Evolutionary conservation across 2,888 invertebrate genomes (phyloP), one percentile per base, ranked within the genome.

Genomic region (Chloroclystis v-ata): DNA sequence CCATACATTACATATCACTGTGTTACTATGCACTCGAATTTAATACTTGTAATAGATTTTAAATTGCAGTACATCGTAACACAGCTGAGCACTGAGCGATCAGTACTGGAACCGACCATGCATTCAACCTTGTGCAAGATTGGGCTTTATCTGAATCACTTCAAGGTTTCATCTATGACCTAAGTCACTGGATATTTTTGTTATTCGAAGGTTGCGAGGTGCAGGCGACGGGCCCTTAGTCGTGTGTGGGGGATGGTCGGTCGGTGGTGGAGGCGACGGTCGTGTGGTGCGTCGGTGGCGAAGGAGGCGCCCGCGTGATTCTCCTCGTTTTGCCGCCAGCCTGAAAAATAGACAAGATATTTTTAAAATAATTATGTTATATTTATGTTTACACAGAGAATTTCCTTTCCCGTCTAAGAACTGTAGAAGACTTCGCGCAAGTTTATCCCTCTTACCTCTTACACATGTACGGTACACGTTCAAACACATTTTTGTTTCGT

Each of bases 1-100:
- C 75, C 81, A 75, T 78, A 72, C 82, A 77, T 75, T 74, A 69
- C 77, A 73, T 75, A 59, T 52, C 65, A 44, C 28, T 42, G 52
- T 40, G 37, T 24, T 39, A 49, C 43, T 49, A 46, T 49, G 13
- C 10, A 38, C 30, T 49, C 14, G 32, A 37, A 39, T 43, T 16
- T 32, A 40, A 29, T n/a, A 35, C 16, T 28, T 54, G 50, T 20
- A 20, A 20, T 20, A 20, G 5, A 20, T 7, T 24, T 37, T 16
- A 11, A 12, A 9, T 32, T 12, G 28, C 37, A 41, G 28, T 45
- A 45, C 37, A 45, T 45, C 42, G 42, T 42, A 32, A 2, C 32
- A 49, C 45, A 45, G 12, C 28, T 32, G 11, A 28, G 16, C 35
- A 37, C 39, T 28, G 45, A 30, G 39, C 14, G 32, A 33, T 33